Base-by-base conservation (phyloP, 2,797 vertebrate genomes). In the Euphonia xanthogaster region DNA sequence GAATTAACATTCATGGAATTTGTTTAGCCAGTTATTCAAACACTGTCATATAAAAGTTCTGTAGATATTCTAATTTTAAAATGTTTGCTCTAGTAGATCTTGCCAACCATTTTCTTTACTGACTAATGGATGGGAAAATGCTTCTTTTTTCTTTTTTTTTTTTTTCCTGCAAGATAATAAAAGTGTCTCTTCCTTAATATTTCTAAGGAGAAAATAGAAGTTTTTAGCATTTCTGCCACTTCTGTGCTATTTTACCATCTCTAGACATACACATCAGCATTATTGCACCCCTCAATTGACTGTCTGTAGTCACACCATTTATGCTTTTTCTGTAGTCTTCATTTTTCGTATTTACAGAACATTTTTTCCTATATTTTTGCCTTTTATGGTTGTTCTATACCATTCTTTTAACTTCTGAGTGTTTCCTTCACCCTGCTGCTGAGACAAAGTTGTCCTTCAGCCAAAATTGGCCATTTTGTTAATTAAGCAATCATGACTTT, bases 401-500 rank as follows among this genome's bases (percentile, higher is more conserved):
- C 7, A 8, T 28, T 8, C 35, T 94, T 95, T 86, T 71, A 86
- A 54, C 40, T 79, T 88, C 31, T n/a, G 20, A 87, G 20, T 7
- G 10, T 73, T 79, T 82, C 60, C 25, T 54, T 95, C 75, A 66
- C 45, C 58, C 33, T 57, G 14, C 63, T 82, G 50, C 62, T 21
- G 62, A 81, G 77, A 47, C 23, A 39, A 73, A 71, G 75, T 81
- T 44, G 22, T 81, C 66, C 66, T 88, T 92, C 61, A 74, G 65
- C 77, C 61, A 39, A 84, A 94, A 89, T 21, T 67, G 54, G n/a
- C 74, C 25, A n/a, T 86, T 91, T 90, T 90, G 60, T 73, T 88
- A 94, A 88, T 91, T 86, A 91, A 18, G 31, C 63, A 93, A 51
- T 90, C 81, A 60, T 68, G 66, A 45, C 58, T 94, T 83, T 37